Percentiles rank a stretch among this genome's conserved stretches.
These are phyloP conservation scores for Vannuccia rotundouncinata DNA, from an alignment of 2,888 invertebrate species.

Conservation along the genomic window DNA sequence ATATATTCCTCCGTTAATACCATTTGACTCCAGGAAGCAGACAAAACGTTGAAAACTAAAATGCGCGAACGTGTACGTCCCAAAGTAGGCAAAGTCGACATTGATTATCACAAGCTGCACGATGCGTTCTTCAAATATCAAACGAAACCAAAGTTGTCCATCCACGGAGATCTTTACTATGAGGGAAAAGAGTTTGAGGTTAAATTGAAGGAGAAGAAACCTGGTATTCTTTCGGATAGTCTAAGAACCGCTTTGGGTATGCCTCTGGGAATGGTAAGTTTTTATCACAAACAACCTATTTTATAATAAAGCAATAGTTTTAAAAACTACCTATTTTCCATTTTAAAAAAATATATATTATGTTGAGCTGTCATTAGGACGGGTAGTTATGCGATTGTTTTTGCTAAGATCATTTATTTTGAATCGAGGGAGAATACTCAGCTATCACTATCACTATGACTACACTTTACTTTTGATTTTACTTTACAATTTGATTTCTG, in stretches of 20 bases:
- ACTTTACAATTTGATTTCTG: too few species aligned
- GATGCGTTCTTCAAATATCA: conserved; percentile 99
- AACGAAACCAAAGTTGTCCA: conserved; percentile 91
- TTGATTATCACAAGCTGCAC: conserved; percentile 97
- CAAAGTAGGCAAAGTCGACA: conserved; percentile 97
- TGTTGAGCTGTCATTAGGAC: too few species aligned
- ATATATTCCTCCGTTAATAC: conserved; percentile 42
- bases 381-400: too few species aligned
- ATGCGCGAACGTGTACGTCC: conserved; percentile 93
- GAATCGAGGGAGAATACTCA: too few species aligned
- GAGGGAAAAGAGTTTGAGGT: conserved; percentile 97
- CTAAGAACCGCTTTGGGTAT: conserved; percentile 90
- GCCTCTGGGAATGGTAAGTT: conserved; percentile 81
- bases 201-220: conserved; percentile 91
- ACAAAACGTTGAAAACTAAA: conserved; percentile 69
- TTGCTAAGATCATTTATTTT: too few species aligned
- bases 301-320: conserved; percentile 51
- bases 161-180: conserved; percentile 95
- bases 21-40: conserved; percentile 46
- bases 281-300: conserved; percentile 60
- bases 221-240: conserved; percentile 91
- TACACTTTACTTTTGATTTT: too few species aligned
- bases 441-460: too few species aligned
- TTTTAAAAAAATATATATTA: too few species aligned
- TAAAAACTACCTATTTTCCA: too few species aligned